phyloP scores from a whole-genome alignment of 37 sponge, comb jelly and placozoan genomes.

The Crambe crambe region DNA sequence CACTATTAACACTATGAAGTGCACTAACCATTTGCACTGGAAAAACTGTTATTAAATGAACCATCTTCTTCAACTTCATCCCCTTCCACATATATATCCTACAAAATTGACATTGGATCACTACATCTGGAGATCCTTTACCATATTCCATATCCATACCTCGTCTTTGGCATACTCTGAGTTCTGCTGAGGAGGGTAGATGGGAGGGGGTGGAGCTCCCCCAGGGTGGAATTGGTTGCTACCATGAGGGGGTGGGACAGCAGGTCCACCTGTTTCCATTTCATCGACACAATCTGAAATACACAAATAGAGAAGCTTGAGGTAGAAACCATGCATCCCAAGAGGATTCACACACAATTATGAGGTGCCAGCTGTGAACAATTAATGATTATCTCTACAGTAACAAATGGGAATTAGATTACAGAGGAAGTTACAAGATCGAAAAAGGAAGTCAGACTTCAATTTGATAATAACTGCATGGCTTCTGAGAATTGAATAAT shows the following conservation, averaged over 20 bases:
- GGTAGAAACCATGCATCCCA: no score
- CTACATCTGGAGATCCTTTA: not conserved
- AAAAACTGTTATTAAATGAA: not conserved
- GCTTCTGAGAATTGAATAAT: no score
- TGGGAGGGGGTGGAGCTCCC: slow-evolving; percentile 9
- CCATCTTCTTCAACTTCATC: not conserved
- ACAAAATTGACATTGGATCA: not conserved
- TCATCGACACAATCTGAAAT: not conserved
- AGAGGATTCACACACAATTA: no score
- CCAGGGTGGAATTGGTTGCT: not conserved
- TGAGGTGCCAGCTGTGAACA: no score
- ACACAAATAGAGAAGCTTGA: not conserved
- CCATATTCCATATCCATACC: not conserved
- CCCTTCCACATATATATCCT: slow-evolving; percentile 5
- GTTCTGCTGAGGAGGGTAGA: slow-evolving; percentile 4
- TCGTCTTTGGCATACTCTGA: not conserved
- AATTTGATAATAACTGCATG: no score
- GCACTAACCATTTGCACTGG: not conserved
- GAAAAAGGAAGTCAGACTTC: no score
- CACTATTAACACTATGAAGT: not conserved
- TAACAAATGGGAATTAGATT: no score
- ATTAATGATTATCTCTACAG: no score
- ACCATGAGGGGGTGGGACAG: not conserved
- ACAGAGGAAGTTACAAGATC: no score
- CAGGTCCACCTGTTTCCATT: not conserved